These are phyloP conservation scores for Drosophila neonasuta DNA, from an alignment of 2,888 invertebrate species.

Conservation along the genomic window DNA sequence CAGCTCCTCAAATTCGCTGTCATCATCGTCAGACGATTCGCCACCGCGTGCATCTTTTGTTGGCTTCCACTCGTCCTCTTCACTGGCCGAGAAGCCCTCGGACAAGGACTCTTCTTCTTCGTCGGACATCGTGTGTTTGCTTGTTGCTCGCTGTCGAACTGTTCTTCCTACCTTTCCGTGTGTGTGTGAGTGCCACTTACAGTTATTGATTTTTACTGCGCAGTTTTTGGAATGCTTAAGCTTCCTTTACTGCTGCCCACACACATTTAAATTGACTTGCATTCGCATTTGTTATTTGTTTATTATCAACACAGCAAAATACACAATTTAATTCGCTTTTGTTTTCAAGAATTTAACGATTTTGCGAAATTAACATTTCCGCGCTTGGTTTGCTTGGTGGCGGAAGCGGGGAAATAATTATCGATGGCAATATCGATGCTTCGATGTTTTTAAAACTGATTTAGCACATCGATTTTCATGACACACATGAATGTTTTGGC, in stretches of 20 bases:
- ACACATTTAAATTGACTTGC: constrained; percentile 1
- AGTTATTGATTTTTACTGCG: constrained; percentile 76
- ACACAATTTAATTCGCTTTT: background rate
- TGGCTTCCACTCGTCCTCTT: constrained; percentile 81
- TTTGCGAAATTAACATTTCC: constrained; percentile 68
- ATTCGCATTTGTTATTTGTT: background rate
- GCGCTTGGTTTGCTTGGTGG: constrained; percentile 49
- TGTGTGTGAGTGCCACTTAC: constrained; percentile 47
- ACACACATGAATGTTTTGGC: too few relatives aligned
- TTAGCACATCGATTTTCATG: too few relatives aligned
- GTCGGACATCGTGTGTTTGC: constrained; percentile 80
- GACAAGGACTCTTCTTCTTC: constrained; percentile 79
- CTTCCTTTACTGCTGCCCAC: background rate
- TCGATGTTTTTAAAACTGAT: too few relatives aligned
- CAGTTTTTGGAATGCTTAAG: constrained; percentile 51
- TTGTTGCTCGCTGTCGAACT: constrained; percentile 70
- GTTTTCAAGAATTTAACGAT: constrained; percentile 43
- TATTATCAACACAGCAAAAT: background rate
- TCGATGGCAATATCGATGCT: constrained; percentile 27
- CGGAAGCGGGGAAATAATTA: constrained; percentile 19
- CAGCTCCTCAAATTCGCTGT: constrained; percentile 77
- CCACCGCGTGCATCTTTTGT: constrained; percentile 71
- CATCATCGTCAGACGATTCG: constrained; percentile 81
- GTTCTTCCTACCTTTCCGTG: constrained; percentile 57
- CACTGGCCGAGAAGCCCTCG: constrained; percentile 81